Conservation (phyloP, 1,140 invertebrate genomes). For the Drosophila pachea region DNA sequence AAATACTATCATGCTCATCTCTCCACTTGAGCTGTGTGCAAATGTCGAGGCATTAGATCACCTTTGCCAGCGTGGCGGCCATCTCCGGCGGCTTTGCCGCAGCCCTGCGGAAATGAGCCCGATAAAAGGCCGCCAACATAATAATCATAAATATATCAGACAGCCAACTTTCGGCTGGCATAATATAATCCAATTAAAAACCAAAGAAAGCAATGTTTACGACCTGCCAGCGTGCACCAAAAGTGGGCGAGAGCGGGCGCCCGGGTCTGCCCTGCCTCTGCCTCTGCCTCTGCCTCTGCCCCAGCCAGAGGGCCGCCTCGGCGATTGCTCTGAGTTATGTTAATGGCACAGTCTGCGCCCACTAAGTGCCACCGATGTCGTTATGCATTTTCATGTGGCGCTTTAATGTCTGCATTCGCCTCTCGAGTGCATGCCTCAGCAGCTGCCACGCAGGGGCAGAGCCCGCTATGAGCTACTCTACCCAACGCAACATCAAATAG, state of each 20-base stretch:
- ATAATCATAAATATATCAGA: conserved; percentile 76
- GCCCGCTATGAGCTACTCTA: conserved; percentile 36
- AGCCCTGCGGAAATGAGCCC: conserved; percentile 42
- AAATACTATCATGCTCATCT: too few species aligned
- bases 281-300: neutral
- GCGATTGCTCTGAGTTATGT: conserved; percentile 64
- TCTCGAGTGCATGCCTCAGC: conserved; percentile 33
- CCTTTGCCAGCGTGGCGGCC: too few species aligned
- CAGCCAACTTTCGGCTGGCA: conserved; percentile 69
- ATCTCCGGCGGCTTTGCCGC: too few species aligned
- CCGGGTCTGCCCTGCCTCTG: neutral
- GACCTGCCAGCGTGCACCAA: conserved; percentile 55
- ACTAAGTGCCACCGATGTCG: conserved; percentile 48
- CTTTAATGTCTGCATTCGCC: conserved; percentile 32
- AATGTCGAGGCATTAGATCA: too few species aligned
- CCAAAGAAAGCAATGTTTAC: conserved; percentile 76
- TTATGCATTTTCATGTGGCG: conserved; percentile 21
- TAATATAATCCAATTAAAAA: conserved; percentile 77
- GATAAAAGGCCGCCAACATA: conserved; percentile 63
- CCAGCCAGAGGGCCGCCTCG: conserved; percentile 53
- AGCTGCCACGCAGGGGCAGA: conserved; percentile 12
- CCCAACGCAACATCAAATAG: conserved; percentile 51
- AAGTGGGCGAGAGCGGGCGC: neutral
- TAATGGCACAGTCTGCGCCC: conserved; percentile 67
- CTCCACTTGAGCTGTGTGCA: too few species aligned